Base-by-base conservation (phyloP, 2,888 invertebrate species). In the Tanaodytes sp. region DNA sequence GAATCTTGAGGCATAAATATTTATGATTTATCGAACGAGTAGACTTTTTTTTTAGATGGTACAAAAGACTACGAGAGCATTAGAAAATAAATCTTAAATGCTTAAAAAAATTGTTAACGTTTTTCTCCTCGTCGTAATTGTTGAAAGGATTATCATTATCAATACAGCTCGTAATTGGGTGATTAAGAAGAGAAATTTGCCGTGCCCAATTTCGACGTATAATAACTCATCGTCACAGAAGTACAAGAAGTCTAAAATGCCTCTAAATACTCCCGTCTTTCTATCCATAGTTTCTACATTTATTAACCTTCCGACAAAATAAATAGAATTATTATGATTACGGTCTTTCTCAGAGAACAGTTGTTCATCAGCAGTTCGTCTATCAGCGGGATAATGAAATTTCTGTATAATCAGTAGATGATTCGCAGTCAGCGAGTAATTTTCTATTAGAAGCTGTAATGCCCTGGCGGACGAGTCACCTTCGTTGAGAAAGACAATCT, bases 331-430 rank as follows among this genome's bases (percentile, higher is more conserved):
- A 68, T 62, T 68, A 58, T 63, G 58, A 68, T 63, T 68, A 63
- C 57, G 36, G 46, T 58, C 58, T 63, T 63, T 54, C 57, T 52
- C 16, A 14, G 23, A 23, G 39, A 40, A 54, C 51, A 68, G 63
- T 58, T 58, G 46, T 58, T 62, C 43, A 67, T 61, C 55, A 55
- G 18, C 49, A 49, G 51, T 61, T 70, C 27, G 54, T 58, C 62
- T 48, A 59, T 49, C 73, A 79, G 74, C 75, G 77, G 73, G 77
- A 78, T 85, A 84, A 84, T 84, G 82, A 84, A 83, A 85, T 84
- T 85, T 82, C 79, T 76, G 77, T 76, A 84, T 84, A 83, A 83
- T 82, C 81, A 69, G 79, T 76, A 76, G 79, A 77, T 77, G 82
- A 84, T 80, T 83, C 79, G 77, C 78, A 82, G 79, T 77, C 79